Base-by-base conservation (phyloP, 2,113 vertebrate genomes). In the Muscicapa adusta region DNA sequence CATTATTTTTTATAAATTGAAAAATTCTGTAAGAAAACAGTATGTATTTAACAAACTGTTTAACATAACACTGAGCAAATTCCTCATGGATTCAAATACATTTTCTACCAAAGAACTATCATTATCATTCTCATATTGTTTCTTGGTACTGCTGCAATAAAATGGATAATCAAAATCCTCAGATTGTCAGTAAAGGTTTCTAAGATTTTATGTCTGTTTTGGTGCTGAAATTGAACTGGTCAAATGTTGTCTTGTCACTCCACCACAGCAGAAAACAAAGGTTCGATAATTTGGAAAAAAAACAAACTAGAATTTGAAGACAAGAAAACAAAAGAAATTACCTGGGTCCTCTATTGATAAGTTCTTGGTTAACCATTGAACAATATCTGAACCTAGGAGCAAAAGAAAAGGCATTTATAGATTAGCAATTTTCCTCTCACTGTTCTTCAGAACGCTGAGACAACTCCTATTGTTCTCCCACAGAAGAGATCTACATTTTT, bases 311-410 rank as follows among this genome's bases (percentile, higher is more conserved):
- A 75, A 80, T 42, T 28, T 77, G 42, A 43, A 71, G 38, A 50
- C 2, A 5, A 36, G 12, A 51, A 82, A 89, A 50, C 8, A 67
- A 93, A 48, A 94, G 3, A 61, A 94, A 94, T 98, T 99, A 99
- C 99, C 99, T 99, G 98, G 99, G 90, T 99, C 99, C 97, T 99
- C 99, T 96, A 99, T 99, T 65, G 98, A 98, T 96, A 99, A 98
- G 93, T 99, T 99, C 98, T 99, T 99, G 88, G 98, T 98, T 98
- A 99, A 98, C 99, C 99, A 99, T 42, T 99, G 99, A 96, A 99
- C 99, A 96, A 99, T 99, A 81, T 99, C 99, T 93, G 99, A 99
- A 96, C 99, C 99, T 99, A 97, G 77, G 97, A 98, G 78, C 66
- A 97, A 97, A 93, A 83, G 94, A 93, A 97, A 43, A 94, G 18